phyloP scores from a whole-genome alignment of 2,797 vertebrate genomes.

The Thunnus albacares region DNA sequence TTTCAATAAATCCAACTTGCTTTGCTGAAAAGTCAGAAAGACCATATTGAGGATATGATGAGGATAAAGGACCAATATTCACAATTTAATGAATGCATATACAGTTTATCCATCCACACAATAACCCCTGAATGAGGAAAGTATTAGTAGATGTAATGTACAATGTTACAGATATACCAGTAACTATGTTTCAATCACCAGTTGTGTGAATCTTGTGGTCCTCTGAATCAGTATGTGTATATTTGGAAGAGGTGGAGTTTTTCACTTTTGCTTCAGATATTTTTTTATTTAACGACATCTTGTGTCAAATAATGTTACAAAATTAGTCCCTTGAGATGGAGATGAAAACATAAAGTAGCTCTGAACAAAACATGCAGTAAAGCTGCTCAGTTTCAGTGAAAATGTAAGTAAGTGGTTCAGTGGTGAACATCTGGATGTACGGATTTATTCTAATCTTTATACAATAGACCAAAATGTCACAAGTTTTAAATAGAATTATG shows the following conservation, averaged over 20 bases:
- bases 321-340: conserved; percentile 9
- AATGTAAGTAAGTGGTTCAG: conserved; percentile 19
- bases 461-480: conserved; percentile 18
- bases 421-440: conserved; percentile 12
- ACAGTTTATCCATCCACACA: neutral
- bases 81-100: neutral
- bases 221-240: neutral
- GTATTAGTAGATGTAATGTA: neutral
- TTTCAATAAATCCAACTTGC: too few species aligned
- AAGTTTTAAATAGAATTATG: conserved; percentile 2
- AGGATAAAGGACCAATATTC: neutral
- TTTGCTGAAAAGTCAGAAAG: too few species aligned
- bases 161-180: too few species aligned
- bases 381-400: conserved; percentile 16
- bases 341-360: conserved; percentile 7
- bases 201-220: too few species aligned
- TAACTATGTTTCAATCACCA: too few species aligned
- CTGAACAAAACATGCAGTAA: conserved; percentile 12
- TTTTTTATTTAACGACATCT: conserved; percentile 1
- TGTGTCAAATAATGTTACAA: neutral
- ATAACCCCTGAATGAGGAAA: neutral
- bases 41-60: too few species aligned
- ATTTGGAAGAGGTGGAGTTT: too few species aligned
- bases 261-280: neutral
- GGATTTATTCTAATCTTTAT: conserved; percentile 41